phyloP scores from a whole-genome alignment of 2,797 vertebrate genomes.

The Ctenochaetus hawaiiensis region DNA sequence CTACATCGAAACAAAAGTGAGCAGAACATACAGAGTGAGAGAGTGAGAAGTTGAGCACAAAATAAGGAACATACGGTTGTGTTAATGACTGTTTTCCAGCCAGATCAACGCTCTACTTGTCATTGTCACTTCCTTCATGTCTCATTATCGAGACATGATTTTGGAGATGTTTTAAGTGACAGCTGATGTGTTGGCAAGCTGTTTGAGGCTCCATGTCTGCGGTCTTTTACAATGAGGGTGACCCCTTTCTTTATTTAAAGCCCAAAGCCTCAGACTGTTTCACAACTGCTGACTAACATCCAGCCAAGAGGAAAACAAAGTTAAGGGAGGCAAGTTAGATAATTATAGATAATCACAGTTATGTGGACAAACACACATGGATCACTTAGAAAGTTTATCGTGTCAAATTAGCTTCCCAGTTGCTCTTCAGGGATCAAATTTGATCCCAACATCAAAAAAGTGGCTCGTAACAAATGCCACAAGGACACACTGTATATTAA shows the following conservation, averaged over 20 bases:
- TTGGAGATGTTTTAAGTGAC: constrained; percentile 13
- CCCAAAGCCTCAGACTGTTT: not conserved
- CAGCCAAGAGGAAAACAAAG: constrained; percentile 23
- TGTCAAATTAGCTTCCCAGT: not conserved
- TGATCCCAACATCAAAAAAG: constrained; percentile 9
- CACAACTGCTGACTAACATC: constrained; percentile 71
- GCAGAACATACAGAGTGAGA: constrained; percentile 13
- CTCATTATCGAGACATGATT: not conserved
- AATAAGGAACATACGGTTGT: not conserved
- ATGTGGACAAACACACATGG: constrained; percentile 5
- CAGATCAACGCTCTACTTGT: constrained; percentile 6
- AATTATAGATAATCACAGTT: constrained; percentile 22
- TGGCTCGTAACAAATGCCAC: not conserved
- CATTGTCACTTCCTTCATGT: constrained; percentile 9
- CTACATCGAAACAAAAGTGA: not conserved
- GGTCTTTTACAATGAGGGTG: not conserved
- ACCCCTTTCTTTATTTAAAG: not conserved
- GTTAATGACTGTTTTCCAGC: constrained; percentile 3
- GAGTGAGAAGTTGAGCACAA: not conserved
- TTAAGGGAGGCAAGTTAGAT: constrained; percentile 38
- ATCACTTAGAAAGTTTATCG: constrained; percentile 2
- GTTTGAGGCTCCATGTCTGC: not conserved
- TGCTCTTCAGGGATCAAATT: constrained; percentile 24
- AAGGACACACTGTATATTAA: constrained; percentile 21
- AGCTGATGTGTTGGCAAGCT: constrained; percentile 56